phyloP scores from a whole-genome alignment of 2,797 vertebrate species.

The Cygnus olor region DNA sequence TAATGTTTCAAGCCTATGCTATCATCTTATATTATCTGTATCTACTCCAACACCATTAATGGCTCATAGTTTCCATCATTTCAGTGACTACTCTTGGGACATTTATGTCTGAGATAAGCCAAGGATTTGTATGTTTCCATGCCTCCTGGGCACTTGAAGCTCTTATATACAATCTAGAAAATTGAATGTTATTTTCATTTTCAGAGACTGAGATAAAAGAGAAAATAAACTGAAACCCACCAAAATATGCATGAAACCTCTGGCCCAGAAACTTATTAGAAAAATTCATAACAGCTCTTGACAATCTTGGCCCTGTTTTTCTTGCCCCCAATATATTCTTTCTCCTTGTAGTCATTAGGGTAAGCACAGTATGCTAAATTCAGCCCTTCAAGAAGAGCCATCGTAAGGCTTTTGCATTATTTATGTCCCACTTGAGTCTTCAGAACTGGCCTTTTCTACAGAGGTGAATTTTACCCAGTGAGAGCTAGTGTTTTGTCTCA shows the following conservation, averaged over 20 bases:
- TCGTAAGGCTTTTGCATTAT: neutral
- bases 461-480: neutral
- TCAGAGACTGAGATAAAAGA: neutral
- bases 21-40: neutral
- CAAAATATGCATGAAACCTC: neutral
- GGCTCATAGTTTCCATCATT: neutral
- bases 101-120: neutral
- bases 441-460: neutral
- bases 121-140: neutral
- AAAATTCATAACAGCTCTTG: neutral
- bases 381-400: neutral
- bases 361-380: neutral
- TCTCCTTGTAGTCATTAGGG: neutral
- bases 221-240: neutral
- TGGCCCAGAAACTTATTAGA: neutral
- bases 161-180: neutral
- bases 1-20: neutral
- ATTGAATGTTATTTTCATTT: neutral
- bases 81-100: neutral
- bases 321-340: neutral
- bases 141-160: neutral
- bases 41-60: neutral
- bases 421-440: neutral
- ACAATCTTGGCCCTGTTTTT: neutral
- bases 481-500: neutral